Conservation (phyloP, 2,113 vertebrate genomes). For the Sylvietta virens region DNA sequence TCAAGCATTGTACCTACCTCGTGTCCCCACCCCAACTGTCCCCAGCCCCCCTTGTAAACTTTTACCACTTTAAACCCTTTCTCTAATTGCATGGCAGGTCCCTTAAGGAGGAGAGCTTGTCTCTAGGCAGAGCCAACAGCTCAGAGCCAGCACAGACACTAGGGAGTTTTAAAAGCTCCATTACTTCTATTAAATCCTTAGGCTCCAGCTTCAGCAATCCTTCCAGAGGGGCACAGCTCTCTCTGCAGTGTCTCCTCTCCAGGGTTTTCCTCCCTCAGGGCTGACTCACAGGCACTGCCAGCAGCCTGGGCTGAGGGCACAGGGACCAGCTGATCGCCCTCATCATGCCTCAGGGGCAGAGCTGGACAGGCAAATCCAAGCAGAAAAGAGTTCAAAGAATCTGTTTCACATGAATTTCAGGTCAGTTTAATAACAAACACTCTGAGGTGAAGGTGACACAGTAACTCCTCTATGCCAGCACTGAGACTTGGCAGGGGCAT, state of each 20-base stretch:
- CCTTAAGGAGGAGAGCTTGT: neutral
- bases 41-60: neutral
- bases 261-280: neutral
- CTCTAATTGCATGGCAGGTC: neutral
- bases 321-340: neutral
- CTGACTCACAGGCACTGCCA: neutral
- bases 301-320: neutral
- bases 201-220: neutral
- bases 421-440: neutral
- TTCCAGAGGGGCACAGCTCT: neutral
- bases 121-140: neutral
- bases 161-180: neutral
- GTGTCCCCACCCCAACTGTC: neutral
- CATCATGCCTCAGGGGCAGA: neutral
- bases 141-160: neutral
- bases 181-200: neutral
- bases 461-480: neutral
- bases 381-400: neutral
- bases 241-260: neutral
- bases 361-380: neutral
- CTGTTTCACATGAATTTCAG: neutral
- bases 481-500: neutral
- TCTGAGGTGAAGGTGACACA: neutral
- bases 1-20: conserved; percentile 3
- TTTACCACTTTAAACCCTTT: neutral